Evolutionary conservation across 2,888 invertebrate species (phyloP).

Genomic region (Rotaria magnacalcarata): DNA sequence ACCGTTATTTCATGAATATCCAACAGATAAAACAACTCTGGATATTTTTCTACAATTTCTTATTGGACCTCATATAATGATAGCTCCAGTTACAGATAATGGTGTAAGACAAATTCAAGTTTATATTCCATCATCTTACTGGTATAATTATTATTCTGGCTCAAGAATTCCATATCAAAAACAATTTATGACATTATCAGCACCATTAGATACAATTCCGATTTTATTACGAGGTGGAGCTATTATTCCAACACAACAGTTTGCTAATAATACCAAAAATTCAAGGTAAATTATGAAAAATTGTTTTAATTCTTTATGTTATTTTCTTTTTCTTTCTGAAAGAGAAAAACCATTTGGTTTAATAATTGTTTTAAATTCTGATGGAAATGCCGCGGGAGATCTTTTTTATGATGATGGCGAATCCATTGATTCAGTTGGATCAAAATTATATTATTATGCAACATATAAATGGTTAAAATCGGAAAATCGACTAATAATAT

Average conservation of each 20-base stretch:
- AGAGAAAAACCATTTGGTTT: constrained; percentile 68
- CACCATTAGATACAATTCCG: constrained; percentile 48
- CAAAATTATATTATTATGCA: constrained; percentile 39
- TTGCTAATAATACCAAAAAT: constrained; percentile 32
- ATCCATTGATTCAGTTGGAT: constrained; percentile 59
- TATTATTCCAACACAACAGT: constrained; percentile 50
- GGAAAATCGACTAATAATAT: constrained; percentile 30
- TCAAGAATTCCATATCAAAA: neutral
- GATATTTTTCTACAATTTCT: constrained; percentile 53
- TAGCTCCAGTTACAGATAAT: constrained; percentile 53
- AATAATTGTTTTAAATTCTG: constrained; percentile 65
- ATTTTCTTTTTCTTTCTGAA: constrained; percentile 47
- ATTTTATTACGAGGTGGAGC: constrained; percentile 53
- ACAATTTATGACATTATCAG: neutral
- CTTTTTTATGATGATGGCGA: constrained; percentile 80
- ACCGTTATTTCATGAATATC: constrained; percentile 74
- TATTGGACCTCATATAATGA: constrained; percentile 59
- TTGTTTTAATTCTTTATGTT: too few species aligned
- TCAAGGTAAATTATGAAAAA: neutral
- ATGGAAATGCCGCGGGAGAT: constrained; percentile 65
- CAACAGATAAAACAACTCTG: constrained; percentile 49
- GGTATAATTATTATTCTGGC: constrained; percentile 42
- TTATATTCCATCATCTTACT: constrained; percentile 41
- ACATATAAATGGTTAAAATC: constrained; percentile 1
- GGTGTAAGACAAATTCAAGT: constrained; percentile 48